Base-by-base conservation (phyloP, 2,113 vertebrate genomes). In the Theristicus caerulescens region DNA sequence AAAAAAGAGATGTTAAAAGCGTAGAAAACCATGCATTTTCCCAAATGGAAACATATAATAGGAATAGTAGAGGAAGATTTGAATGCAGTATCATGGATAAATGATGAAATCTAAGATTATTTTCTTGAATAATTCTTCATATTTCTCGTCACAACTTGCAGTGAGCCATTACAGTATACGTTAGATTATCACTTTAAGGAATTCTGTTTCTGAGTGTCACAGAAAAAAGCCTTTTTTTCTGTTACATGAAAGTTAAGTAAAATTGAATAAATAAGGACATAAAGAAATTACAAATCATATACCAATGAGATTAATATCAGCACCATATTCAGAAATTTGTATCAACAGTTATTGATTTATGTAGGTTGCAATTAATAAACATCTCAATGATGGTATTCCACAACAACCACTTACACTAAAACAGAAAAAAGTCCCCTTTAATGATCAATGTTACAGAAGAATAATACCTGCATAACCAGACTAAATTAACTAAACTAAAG, bases 91-190 rank as follows among this genome's bases (percentile, higher is more conserved):
- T 46, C 14, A 51, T 3, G 5, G 25, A 55, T 18, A 38, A 77
- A 44, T 62, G 4, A 62, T 40, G 10, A 58, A 51, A 72, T 40
- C 5, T 77, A 81, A 59, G 27, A 42, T 36, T 32, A 52, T 1
- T 1, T 54, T 86, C 15, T 57, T 64, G 25, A 51, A 78, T 92
- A 66, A 51, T 42, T 78, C 16, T 73, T 94, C 52, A n/a, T 42
- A 81, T 69, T 80, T 26, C 11, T 91, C 7, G 6, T 40, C 7
- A 65, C 55, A 85, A 36, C 16, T 70, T 65, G 13, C 5, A 32
- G 15, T 66, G 3, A 88, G 11, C 7, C 38, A 38, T 65, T 77
- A 46, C 12, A 84, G 11, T 25, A 40, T 32, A 32, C 0, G 0
- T 19, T 31, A 61, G 25, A 69, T 72, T 40, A 46, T 11, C 0